Evolutionary conservation across 2,113 vertebrate species (phyloP), one percentile per base, ranked within the genome.

Genomic region (Ptyas mucosa): DNA sequence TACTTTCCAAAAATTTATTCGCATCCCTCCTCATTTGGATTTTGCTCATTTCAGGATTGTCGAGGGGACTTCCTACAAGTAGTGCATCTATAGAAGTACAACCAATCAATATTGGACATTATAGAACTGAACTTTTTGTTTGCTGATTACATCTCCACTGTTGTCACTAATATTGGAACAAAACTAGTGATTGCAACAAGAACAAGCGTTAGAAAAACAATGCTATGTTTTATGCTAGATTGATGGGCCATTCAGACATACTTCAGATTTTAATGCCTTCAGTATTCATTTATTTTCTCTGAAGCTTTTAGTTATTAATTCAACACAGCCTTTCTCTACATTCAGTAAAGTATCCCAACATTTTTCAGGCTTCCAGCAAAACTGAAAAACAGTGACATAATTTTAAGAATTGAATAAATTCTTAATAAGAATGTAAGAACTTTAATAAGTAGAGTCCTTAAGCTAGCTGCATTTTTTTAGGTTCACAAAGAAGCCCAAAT

Each of bases 1-100:
- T 92, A 64, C 91, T 94, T 87, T 93, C 87, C 29, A 55, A 49
- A 53, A 90, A 61, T 61, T 69, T 90, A 53, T 46, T 91, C 21
- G 53, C 46, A 18, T 23, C 14, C 46, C 53, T 61, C 53, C 24
- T 58, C 58, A n/a, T 23, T n/a, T 53, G 12, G 29, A 29, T 51
- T 89, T 46, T 21, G 51, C 51, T 7, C 1, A 85, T 34, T 34
- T n/a, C 21, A 64, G 23, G 7, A 3, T 81, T 23, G 61, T 91
- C 34, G 52, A 39, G 15, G 69, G 69, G 69, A 8, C 21, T 43
- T 94, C 75, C 12, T n/a, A 53, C 57, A 7, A 29, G 0, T 51
- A 43, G 49, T 69, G 23, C 75, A 58, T 88, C 54, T n/a, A n/a
- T 15, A 12, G 12, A 21, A 89, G 7, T 51, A 10, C 51, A 54